A percentile compares a stretch with the other conserved stretches of the same genome.
Conservation (phyloP, 2,113 vertebrate species). For the Ovibos moschatus region DNA sequence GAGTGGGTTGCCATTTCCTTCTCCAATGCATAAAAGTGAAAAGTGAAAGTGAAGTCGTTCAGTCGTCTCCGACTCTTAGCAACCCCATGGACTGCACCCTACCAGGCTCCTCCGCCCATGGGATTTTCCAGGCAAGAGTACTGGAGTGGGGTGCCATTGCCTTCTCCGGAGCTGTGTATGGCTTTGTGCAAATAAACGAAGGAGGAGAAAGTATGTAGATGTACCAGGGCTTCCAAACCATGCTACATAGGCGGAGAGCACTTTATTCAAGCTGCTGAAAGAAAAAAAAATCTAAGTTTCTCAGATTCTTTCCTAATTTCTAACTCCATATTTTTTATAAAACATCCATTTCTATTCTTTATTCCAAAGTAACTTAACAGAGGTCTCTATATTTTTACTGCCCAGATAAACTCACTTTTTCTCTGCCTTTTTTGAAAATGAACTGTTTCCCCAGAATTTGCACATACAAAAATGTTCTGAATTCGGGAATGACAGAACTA, state of each 20-base stretch:
- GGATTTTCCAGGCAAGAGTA: too few species aligned
- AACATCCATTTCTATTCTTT: neutral
- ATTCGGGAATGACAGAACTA: constrained; percentile 8
- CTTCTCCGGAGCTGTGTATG: neutral
- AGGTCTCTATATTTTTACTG: neutral
- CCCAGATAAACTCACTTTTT: neutral
- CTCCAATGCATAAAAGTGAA: too few species aligned
- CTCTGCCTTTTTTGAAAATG: constrained; percentile 21
- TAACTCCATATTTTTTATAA: neutral
- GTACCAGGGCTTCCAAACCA: neutral
- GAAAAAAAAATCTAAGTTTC: neutral
- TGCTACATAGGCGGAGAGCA: neutral
- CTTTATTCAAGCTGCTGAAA: neutral
- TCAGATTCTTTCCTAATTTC: constrained; percentile 17
- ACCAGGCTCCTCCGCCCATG: too few species aligned
- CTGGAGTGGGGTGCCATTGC: too few species aligned
- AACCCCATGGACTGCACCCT: too few species aligned
- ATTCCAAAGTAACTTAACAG: neutral
- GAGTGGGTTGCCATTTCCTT: too few species aligned
- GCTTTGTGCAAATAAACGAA: constrained; percentile 1
- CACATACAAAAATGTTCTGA: neutral
- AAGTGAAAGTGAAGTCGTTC: too few species aligned
- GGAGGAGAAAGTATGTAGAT: constrained; percentile 14
- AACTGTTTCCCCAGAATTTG: constrained; percentile 12
- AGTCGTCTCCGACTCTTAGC: too few species aligned